Percentiles rank a stretch among this genome's conserved stretches.
These are phyloP conservation scores for Agrotis puta DNA, from an alignment of 2,888 invertebrate species.

Conservation along the genomic window DNA sequence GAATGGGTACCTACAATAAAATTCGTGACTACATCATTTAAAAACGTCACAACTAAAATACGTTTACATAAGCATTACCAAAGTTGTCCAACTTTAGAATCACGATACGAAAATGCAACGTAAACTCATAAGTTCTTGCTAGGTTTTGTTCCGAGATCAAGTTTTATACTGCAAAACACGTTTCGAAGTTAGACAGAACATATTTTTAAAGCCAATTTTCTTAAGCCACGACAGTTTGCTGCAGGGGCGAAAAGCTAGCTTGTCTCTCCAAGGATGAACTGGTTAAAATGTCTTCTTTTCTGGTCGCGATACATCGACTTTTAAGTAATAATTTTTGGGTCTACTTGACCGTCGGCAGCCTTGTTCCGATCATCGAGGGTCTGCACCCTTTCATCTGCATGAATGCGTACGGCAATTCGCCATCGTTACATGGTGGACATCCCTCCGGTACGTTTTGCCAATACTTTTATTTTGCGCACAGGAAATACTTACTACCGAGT, in stretches of 20 bases:
- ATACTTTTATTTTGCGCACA: too few relatives aligned
- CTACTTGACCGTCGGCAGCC: too few relatives aligned
- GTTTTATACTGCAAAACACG: slow-evolving; percentile 27
- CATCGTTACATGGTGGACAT: too few relatives aligned
- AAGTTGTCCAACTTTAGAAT: background rate
- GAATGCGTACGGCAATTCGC: too few relatives aligned
- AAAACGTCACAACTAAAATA: background rate
- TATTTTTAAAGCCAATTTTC: slow-evolving; percentile 41
- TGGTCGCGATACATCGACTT: too few relatives aligned
- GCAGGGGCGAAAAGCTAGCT: slow-evolving; percentile 16
- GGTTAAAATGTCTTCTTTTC: background rate
- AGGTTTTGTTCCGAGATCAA: background rate
- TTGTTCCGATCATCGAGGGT: too few relatives aligned
- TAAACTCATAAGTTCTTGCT: background rate
- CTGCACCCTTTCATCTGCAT: too few relatives aligned
- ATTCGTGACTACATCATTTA: background rate
- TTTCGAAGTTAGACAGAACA: slow-evolving; percentile 26
- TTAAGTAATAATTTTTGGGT: too few relatives aligned
- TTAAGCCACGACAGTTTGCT: slow-evolving; percentile 29
- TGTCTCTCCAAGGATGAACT: slow-evolving; percentile 17
- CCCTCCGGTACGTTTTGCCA: too few relatives aligned
- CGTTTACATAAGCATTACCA: background rate
- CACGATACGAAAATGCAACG: background rate
- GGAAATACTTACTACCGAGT: too few relatives aligned
- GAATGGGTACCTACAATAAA: too few relatives aligned